A percentile compares a stretch with the other conserved stretches of the same genome.
Evolutionary conservation across 2,888 invertebrate species (phyloP).

Genomic region (Nomada flava): DNA sequence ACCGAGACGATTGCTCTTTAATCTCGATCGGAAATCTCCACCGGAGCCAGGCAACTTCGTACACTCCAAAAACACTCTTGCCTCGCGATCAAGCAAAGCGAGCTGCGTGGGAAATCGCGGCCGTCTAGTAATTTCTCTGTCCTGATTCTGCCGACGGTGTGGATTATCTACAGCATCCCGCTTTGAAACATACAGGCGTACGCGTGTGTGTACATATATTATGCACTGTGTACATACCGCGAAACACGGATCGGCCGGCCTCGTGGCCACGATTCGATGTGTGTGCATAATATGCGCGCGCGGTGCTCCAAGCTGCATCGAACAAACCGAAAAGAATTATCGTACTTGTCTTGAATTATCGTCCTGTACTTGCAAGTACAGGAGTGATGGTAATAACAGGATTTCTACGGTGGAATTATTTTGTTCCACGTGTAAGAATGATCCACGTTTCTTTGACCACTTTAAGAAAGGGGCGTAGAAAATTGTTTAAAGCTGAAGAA

Average conservation of each 20-base stretch:
- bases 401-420: no score
- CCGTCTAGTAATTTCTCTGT: constrained; percentile 72
- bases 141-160: constrained; percentile 72
- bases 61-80: constrained; percentile 66
- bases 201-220: constrained; percentile 39
- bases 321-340: constrained; percentile 47
- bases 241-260: constrained; percentile 39
- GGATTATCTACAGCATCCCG: constrained; percentile 72
- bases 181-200: constrained; percentile 63
- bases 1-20: constrained; percentile 66
- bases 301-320: constrained; percentile 1
- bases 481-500: no score
- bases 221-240: constrained; percentile 12
- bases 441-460: no score
- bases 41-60: constrained; percentile 38
- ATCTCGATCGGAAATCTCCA: constrained; percentile 67
- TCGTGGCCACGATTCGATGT: constrained; percentile 30
- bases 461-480: no score
- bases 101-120: constrained; percentile 74
- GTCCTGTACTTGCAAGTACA: constrained; percentile 21
- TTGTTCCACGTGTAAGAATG: no score
- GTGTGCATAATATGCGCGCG: neutral
- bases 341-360: no score
- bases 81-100: constrained; percentile 62
- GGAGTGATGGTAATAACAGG: neutral